Conservation (phyloP, 2,888 invertebrate species). For the Halictus ligatus region DNA sequence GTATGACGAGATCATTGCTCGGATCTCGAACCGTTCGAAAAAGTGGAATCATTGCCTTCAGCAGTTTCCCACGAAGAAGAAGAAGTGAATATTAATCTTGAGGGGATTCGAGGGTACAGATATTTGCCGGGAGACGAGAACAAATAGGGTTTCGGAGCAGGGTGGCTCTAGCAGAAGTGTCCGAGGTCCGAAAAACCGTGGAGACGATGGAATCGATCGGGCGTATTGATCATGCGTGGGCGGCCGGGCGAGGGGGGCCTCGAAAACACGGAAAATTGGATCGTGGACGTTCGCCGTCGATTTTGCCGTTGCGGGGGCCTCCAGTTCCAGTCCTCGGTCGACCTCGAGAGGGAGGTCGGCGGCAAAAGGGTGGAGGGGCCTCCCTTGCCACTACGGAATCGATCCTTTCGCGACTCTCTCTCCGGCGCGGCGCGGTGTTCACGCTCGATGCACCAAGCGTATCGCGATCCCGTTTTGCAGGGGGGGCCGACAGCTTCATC, state of each 20-base stretch:
- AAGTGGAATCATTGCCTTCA: not conserved
- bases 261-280: constrained; percentile 33
- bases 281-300: constrained; percentile 46
- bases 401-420: constrained; percentile 61
- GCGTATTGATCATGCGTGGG: constrained; percentile 36
- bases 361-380: constrained; percentile 25
- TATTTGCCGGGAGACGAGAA: not conserved
- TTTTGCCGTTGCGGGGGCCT: constrained; percentile 48
- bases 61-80: not conserved
- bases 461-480: constrained; percentile 49
- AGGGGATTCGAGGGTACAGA: not conserved
- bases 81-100: not conserved
- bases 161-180: not conserved
- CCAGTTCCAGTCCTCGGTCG: constrained; percentile 29
- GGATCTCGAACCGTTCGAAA: not conserved
- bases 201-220: constrained; percentile 29
- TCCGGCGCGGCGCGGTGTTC: constrained; percentile 36
- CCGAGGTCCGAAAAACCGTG: not conserved
- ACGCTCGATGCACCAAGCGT: constrained; percentile 47
- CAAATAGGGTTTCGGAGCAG: not conserved
- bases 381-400: constrained; percentile 64
- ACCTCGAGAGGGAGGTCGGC: constrained; percentile 20
- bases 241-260: not conserved
- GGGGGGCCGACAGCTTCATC: constrained; percentile 44
- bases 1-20: not conserved